Percentiles rank a stretch among this genome's conserved stretches.
Conservation (phyloP, 2,113 vertebrate genomes). For the human region GRCh38 chr6:45369501-45370000, state of each 20-base stretch:
- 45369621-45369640: not conserved
- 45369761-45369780: not conserved
- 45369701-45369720: not conserved
- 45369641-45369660: not conserved
- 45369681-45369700: not conserved
- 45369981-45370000: not conserved
- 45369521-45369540: not conserved
- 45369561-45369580: not conserved
- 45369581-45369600: not conserved
- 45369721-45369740: not conserved
- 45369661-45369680: not conserved
- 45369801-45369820: not conserved
- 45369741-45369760: not conserved
- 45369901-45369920: not conserved
- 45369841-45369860: not conserved
- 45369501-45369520: not conserved
- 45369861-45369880: not conserved
- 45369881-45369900: not conserved
- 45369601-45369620: not conserved
- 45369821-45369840: conserved; percentile 23
- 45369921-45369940: not conserved
- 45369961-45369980: not conserved
- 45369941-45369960: not conserved
- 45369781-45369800: not conserved
- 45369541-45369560: not conserved